Conservation (phyloP, 2,113 vertebrate genomes). For the Thunnus thynnus region DNA sequence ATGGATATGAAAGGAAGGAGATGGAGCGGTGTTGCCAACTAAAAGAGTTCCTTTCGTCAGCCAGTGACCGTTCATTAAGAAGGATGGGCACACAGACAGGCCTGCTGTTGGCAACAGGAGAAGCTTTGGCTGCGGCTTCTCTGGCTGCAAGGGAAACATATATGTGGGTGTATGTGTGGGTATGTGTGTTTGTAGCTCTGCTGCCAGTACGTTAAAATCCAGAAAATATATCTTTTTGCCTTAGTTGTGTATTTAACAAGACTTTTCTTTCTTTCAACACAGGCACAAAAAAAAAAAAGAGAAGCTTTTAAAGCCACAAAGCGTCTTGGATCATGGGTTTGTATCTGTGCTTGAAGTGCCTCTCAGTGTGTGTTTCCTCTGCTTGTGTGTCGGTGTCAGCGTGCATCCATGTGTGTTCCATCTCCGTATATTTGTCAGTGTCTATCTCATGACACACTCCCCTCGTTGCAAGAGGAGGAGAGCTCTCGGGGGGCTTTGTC, state of each 20-base stretch:
- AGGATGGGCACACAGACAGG: conserved; percentile 57
- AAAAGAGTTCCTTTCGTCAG: conserved; percentile 71
- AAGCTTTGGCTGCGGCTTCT: conserved; percentile 57
- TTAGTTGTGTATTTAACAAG: conserved; percentile 12
- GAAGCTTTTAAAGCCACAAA: conserved; percentile 18
- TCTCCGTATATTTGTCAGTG: conserved; percentile 76
- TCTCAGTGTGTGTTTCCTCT: conserved; percentile 62
- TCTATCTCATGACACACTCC: conserved; percentile 74
- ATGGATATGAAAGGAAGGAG: conserved; percentile 73
- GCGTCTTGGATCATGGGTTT: conserved; percentile 33
- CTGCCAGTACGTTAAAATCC: conserved; percentile 46
- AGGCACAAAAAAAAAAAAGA: not conserved
- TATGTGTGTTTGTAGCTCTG: conserved; percentile 27
- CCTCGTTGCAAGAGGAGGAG: conserved; percentile 68
- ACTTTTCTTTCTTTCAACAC: conserved; percentile 35
- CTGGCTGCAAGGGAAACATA: conserved; percentile 57
- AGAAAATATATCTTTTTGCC: conserved; percentile 17
- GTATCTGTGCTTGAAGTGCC: conserved; percentile 45
- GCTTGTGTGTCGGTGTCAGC: conserved; percentile 72
- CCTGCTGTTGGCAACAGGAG: conserved; percentile 65
- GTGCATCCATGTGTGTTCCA: conserved; percentile 71
- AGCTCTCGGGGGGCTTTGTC: conserved; percentile 81
- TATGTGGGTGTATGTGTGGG: conserved; percentile 70
- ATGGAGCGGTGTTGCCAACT: conserved; percentile 62
- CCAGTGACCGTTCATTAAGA: conserved; percentile 68